These are phyloP conservation scores for Brachionus calyciflorus DNA, from an alignment of 1,140 invertebrate genomes.

Conservation along the genomic window DNA sequence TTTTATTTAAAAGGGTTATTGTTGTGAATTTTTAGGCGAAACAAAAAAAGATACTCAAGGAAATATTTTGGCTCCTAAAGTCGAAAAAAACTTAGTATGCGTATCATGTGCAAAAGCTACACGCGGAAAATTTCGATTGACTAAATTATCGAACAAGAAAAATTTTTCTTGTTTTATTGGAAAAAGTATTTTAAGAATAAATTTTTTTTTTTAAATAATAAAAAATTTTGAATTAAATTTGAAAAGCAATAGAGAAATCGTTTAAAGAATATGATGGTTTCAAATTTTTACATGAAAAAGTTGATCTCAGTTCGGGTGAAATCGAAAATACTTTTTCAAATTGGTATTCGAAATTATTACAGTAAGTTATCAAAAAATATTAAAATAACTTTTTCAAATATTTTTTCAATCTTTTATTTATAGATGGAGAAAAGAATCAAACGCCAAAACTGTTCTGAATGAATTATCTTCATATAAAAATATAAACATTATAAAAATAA, in stretches of 20 bases:
- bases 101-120: slow-evolving; percentile 58
- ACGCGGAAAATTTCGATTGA: slow-evolving; percentile 55
- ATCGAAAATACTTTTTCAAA: slow-evolving; percentile 54
- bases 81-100: slow-evolving; percentile 51
- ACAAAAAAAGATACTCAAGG: slow-evolving; percentile 24
- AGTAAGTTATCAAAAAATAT: background rate
- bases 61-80: slow-evolving; percentile 37
- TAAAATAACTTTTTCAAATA: background rate
- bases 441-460: slow-evolving; percentile 54
- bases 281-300: slow-evolving; percentile 57
- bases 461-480: slow-evolving; percentile 55
- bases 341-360: slow-evolving; percentile 53
- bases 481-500: slow-evolving; percentile 55
- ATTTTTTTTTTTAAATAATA: background rate
- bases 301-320: slow-evolving; percentile 58
- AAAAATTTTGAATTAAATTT: background rate
- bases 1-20: slow-evolving; percentile 55
- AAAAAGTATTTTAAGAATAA: slow-evolving; percentile 51
- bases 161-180: slow-evolving; percentile 59
- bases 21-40: slow-evolving; percentile 51
- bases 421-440: slow-evolving; percentile 54
- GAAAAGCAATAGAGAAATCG: background rate
- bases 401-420: background rate
- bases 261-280: slow-evolving; percentile 47
- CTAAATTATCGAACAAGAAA: slow-evolving; percentile 51